phyloP scores from a whole-genome alignment of 2,797 vertebrate species.

The Centropyge bicolor region DNA sequence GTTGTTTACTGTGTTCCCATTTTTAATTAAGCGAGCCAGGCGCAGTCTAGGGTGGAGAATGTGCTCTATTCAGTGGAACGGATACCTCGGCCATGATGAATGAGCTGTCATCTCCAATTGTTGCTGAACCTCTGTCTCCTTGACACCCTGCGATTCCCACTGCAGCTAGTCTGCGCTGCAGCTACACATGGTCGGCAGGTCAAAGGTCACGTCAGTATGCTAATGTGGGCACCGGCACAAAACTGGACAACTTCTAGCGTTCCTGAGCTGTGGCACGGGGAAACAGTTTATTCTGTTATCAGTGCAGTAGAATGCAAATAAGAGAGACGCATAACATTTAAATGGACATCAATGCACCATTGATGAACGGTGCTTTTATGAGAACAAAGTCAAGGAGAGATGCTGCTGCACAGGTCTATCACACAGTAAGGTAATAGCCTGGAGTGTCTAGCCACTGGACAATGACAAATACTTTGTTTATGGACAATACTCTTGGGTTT shows the following conservation, averaged over 20 bases:
- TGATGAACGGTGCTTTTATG: not conserved
- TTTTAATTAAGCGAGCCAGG: conserved; percentile 77
- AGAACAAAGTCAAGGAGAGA: conserved; percentile 14
- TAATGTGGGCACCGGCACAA: conserved; percentile 31
- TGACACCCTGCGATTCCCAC: conserved; percentile 64
- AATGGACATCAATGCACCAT: not conserved
- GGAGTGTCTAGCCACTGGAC: too few species aligned
- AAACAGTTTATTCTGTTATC: conserved; percentile 2
- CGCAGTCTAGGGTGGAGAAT: conserved; percentile 71
- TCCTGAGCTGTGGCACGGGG: not conserved
- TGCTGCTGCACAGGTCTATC: conserved; percentile 3
- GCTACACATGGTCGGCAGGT: conserved; percentile 47
- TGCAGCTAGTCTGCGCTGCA: conserved; percentile 31
- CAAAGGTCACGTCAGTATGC: conserved; percentile 57
- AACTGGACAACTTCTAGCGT: conserved; percentile 2
- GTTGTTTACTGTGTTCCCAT: conserved; percentile 72
- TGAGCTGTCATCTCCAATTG: conserved; percentile 85
- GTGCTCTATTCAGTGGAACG: conserved; percentile 76
- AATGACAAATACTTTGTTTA: too few species aligned
- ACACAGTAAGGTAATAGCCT: not conserved
- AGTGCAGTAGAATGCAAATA: not conserved
- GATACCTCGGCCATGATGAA: conserved; percentile 81
- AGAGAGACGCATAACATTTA: not conserved
- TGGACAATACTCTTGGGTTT: too few species aligned
- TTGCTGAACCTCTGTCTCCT: conserved; percentile 77